Base-by-base conservation (phyloP, 2,797 vertebrate genomes). In the Peromyscus aztecus region DNA sequence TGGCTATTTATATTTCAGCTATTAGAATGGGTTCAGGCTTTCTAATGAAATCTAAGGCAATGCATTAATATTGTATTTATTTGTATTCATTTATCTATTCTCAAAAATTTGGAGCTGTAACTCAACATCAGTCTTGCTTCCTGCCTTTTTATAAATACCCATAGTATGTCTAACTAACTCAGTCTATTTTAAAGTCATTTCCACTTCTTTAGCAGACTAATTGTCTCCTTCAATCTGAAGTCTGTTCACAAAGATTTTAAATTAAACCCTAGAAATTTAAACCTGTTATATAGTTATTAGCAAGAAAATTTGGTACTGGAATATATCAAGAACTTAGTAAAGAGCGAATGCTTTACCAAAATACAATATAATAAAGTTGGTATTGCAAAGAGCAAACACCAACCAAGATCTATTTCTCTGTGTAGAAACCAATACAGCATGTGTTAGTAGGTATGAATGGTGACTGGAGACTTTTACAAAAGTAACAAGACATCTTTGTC, bases 261-360 rank as follows among this genome's bases (percentile, higher is more conserved):
- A 94, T 92, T 94, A 86, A 91, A 23, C 52, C 14, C 24, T 49
- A 85, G 91, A 90, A 94, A 52, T 76, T 91, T 75, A 97, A 94
- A 89, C 4, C 63, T 87, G 21, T 75, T 63, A 86, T 49, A 43
- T 27, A 83, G 37, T 71, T 92, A 90, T 91, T 97, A 83, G 24
- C 0, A 24, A 90, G 89, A 94, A 78, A 27, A 80, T 34, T 76
- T n/a, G 0, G 29, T 55, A 82, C 34, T 21, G 57, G 43, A 94
- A 95, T 89, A 52, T 52, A 94, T 55, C 4, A 91, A 95, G 75
- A 95, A 67, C 52, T 91, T 78, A 75, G 21, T 23, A 81, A 88
- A 94, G 34, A 49, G 3, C 3, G 91, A 94, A 90, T 84, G 16
- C 4, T 61, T 90, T 83, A 76, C 63, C n/a, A 69, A 52, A 40